Evolutionary conservation across 2,888 invertebrate species (phyloP).

Genomic region (Ectemnius lituratus): DNA sequence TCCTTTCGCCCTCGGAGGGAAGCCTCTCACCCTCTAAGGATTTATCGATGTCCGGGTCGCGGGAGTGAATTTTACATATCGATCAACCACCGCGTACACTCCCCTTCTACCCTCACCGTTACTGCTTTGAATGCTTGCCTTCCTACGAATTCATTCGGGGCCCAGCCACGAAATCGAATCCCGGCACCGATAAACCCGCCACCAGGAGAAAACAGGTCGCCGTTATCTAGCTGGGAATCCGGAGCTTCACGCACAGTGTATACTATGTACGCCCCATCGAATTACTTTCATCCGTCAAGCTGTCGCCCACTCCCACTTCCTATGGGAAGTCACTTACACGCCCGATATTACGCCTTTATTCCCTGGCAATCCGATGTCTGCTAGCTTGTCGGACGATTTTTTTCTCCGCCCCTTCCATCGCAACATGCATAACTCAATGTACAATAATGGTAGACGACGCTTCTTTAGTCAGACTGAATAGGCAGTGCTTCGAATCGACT

Average conservation of each 20-base stretch:
- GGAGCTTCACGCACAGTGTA: constrained; percentile 28
- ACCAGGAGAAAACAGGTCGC: constrained; percentile 21
- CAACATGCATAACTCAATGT: too few relatives aligned
- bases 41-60: constrained; percentile 59
- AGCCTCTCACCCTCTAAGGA: constrained; percentile 41
- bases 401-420: too few relatives aligned
- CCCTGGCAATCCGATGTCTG: too few relatives aligned
- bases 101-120: constrained; percentile 27
- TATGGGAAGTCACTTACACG: constrained; percentile 23
- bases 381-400: too few relatives aligned
- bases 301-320: constrained; percentile 30
- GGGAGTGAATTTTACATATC: constrained; percentile 64
- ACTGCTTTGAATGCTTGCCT: constrained; percentile 53
- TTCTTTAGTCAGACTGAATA: not conserved
- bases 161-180: constrained; percentile 28
- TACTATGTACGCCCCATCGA: constrained; percentile 19
- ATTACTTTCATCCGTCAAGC: constrained; percentile 59
- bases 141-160: constrained; percentile 42
- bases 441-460: not conserved
- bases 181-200: not conserved
- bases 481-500: not conserved
- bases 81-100: constrained; percentile 38
- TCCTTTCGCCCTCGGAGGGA: constrained; percentile 40
- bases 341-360: too few relatives aligned
- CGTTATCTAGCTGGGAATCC: constrained; percentile 45